These are phyloP conservation scores for Cathartes aura DNA, from an alignment of 2,113 vertebrate genomes.

Conservation along the genomic window DNA sequence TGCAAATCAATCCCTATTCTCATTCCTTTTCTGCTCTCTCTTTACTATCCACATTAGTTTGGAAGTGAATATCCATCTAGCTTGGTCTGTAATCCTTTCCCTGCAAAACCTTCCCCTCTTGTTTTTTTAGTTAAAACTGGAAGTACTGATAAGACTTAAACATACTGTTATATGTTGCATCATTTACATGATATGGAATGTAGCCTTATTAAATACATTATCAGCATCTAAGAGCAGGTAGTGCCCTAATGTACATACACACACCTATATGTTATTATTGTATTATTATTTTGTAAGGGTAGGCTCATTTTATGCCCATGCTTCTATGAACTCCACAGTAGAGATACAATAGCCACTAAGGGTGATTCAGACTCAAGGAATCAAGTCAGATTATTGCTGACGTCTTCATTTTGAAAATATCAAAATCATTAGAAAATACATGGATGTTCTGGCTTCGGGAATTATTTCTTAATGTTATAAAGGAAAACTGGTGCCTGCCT, in stretches of 20 bases:
- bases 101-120: background rate
- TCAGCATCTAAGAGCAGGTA: background rate
- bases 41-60: background rate
- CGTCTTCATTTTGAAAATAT: background rate
- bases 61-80: background rate
- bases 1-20: background rate
- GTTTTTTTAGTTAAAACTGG: background rate
- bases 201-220: background rate
- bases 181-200: background rate
- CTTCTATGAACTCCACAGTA: background rate
- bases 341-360: background rate
- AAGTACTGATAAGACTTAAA: background rate
- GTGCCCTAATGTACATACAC: background rate
- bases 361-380: background rate
- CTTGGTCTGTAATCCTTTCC: background rate
- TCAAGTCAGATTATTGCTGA: background rate
- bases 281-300: background rate
- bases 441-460: background rate
- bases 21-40: background rate
- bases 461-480: background rate
- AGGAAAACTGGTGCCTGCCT: rapidly evolving
- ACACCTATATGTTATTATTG: rapidly evolving
- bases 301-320: background rate
- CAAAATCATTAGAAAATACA: background rate
- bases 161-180: background rate